phyloP scores from a whole-genome alignment of 1,140 invertebrate species.

The Panonychus citri region DNA sequence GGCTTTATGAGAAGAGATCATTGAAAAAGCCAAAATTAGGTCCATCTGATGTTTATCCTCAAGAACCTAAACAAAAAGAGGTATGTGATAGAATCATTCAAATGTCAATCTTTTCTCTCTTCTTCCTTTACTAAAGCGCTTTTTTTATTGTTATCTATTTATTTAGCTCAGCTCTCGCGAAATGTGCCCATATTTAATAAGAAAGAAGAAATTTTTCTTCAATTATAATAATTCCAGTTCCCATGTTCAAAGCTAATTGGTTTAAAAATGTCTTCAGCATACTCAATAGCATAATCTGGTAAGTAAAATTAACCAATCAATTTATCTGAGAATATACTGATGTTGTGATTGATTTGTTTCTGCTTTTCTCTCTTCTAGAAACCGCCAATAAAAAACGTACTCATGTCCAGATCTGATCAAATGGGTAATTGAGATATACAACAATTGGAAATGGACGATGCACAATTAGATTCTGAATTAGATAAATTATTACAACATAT shows the following conservation, averaged over 20 bases:
- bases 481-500: slow-evolving; percentile 72
- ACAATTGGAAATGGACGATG: slow-evolving; percentile 55
- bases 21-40: slow-evolving; percentile 77
- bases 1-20: slow-evolving; percentile 48
- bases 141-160: no score
- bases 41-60: slow-evolving; percentile 91
- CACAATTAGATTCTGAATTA: slow-evolving; percentile 73
- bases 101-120: not conserved
- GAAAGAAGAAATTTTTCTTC: slow-evolving; percentile 86
- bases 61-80: slow-evolving; percentile 89
- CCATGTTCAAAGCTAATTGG: slow-evolving; percentile 80
- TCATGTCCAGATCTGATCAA: not conserved
- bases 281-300: slow-evolving; percentile 51
- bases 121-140: slow-evolving; percentile 56
- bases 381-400: slow-evolving; percentile 51
- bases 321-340: no score
- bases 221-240: slow-evolving; percentile 75
- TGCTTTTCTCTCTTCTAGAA: slow-evolving; percentile 29
- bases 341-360: not conserved
- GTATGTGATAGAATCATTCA: slow-evolving; percentile 22
- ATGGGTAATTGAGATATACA: slow-evolving; percentile 11
- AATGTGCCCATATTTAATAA: slow-evolving; percentile 92
- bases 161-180: slow-evolving; percentile 57
- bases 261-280: slow-evolving; percentile 89
- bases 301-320: no score